Base-by-base conservation (phyloP, 2,888 invertebrate genomes). In the Halictus quadricinctus region DNA sequence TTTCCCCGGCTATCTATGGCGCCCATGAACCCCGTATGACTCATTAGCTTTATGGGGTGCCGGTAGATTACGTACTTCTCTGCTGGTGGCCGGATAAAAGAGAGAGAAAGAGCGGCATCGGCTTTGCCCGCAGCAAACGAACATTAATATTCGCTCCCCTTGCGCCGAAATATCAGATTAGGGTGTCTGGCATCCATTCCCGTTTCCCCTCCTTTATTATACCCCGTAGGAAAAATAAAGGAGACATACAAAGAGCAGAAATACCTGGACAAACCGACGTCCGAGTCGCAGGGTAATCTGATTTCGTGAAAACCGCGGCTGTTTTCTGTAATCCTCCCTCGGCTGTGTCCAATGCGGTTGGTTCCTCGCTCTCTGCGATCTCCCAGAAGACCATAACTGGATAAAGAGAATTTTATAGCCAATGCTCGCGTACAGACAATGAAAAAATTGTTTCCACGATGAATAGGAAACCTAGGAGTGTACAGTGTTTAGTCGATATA, bases 41-140 rank as follows among this genome's bases (percentile, higher is more conserved):
- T 92, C 91, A 91, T 92, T 92, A 92, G 88, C 90, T 91, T 90
- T 90, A 91, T 90, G 88, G 89, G 90, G 90, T 89, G 90, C 85
- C 88, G 77, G 88, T 72, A 90, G 88, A 89, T 91, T 90, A 90
- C 87, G 89, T 84, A 76, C 76, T 87, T 80, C 90, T 83, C 88
- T 90, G 90, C 86, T 87, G 87, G 88, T 89, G 88, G 89, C 82
- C 88, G 86, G 87, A 89, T 90, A 90, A 90, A 88, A 80, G 25
- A 4, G 25, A 60, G 13, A 15, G 12, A 2, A 81, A 80, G 85
- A 83, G 82, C 86, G 85, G 88, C 88, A 84, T 86, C 86, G 74
- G 83, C 87, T 88, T 88, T 85, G 84, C 90, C 87, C 83, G 88
- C 87, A 87, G 88, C 88, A 72, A 84, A 85, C 81, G 80, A 88